These are phyloP conservation scores for Eupithecia centaureata DNA, from an alignment of 2,888 invertebrate genomes.

Conservation along the genomic window DNA sequence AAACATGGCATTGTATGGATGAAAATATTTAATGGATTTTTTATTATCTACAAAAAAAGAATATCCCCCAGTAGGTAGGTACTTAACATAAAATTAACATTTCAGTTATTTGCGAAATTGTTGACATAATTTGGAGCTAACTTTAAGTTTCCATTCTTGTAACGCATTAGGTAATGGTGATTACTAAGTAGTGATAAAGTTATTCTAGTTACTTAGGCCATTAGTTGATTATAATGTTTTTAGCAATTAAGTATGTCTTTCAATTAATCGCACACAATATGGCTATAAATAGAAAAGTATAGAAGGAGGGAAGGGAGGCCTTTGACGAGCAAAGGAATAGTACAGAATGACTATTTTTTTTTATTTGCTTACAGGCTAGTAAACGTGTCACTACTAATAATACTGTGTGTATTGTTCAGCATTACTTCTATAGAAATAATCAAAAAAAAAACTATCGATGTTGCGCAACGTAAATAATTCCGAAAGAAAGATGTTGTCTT, in stretches of 20 bases:
- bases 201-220: not conserved
- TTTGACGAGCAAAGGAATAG: no score
- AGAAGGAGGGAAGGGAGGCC: no score
- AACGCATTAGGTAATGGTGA: no score
- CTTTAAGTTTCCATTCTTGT: no score
- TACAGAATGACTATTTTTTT: no score
- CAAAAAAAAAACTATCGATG: not conserved
- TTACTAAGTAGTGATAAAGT: not conserved
- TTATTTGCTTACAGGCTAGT: no score
- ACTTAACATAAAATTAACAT: not conserved
- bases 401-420: no score
- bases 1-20: not conserved
- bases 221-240: not conserved
- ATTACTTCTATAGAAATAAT: not conserved
- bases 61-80: no score
- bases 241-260: no score
- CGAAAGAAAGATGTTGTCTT: constrained; percentile 13
- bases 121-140: not conserved
- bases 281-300: no score
- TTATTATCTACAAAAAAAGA: not conserved
- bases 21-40: not conserved
- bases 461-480: not conserved
- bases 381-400: no score
- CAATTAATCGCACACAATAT: no score
- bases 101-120: not conserved